Evolutionary conservation across 2,888 invertebrate species (phyloP), one percentile per base, ranked within the genome.

Genomic region (Ctena decussata): DNA sequence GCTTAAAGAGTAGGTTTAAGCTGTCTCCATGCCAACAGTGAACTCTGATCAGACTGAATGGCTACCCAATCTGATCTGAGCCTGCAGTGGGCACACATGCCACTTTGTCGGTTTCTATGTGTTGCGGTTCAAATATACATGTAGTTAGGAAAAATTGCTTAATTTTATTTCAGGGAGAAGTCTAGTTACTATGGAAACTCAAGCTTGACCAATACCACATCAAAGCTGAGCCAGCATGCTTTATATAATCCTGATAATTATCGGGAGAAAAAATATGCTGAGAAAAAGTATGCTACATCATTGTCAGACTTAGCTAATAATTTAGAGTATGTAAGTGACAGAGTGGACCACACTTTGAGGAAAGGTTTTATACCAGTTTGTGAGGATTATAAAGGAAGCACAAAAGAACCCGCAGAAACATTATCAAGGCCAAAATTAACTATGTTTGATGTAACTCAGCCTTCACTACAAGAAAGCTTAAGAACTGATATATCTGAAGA

Each of bases 201-300:
- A 30, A 79, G 85, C 73, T 72, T 91, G 24, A 93, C 93, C 11
- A 83, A 77, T 12, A 91, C 92, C 21, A 91, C 92, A 32, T 37
- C 83, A 35, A 80, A 87, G 70, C 77, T 91, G 11, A 89, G 89
- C 74, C 89, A 91, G 37, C 86, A 91, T 74, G 69, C 84, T 8
- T 30, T 86, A 27, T 87, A 88, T 72, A 75, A 86, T 41, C 84
- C 88, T 37, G 89, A 87, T 37, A 90, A 89, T 49, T 91, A 90
- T 73, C 84, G 85, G 32, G 91, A 88, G 30, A 85, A 69, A 39
- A 78, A 70, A 32, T n/a, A n/a, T n/a, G 77, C 69, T 37, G 88
- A 88, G 53, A 88, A 65, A 65, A 80, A 49, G 32, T 86, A 89
- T 85, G 88, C 90, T 12, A 82, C 76, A 72, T 84, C 86, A 37